A percentile compares a stretch with the other conserved stretches of the same genome.
phyloP scores from a whole-genome alignment of 2,113 vertebrate species.

The Trematomus loennbergii region DNA sequence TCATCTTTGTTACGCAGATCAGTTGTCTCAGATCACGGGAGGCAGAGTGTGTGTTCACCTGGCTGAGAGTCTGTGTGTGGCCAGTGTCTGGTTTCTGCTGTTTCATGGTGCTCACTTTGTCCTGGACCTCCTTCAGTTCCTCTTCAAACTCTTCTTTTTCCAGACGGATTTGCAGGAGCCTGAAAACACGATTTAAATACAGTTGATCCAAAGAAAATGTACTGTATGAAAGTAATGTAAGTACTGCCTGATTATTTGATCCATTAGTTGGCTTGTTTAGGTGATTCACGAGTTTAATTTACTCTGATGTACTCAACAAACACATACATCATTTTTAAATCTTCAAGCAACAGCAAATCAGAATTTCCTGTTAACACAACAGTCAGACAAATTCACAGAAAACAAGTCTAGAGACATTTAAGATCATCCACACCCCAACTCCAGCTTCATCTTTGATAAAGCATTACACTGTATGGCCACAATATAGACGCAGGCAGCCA shows the following conservation, averaged over 20 bases:
- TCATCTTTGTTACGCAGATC: not conserved
- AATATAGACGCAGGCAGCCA: not conserved
- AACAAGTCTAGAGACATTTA: constrained; percentile 9
- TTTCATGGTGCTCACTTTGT: constrained; percentile 81
- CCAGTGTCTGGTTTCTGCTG: constrained; percentile 80
- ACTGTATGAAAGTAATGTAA: not conserved
- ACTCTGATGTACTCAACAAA: constrained; percentile 18
- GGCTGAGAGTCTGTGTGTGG: constrained; percentile 78
- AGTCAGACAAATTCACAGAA: constrained; percentile 11
- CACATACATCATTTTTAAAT: constrained; percentile 17
- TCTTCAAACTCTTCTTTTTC: constrained; percentile 97
- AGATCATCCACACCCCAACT: constrained; percentile 49
- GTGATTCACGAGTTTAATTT: constrained; percentile 27
- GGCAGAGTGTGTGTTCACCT: constrained; percentile 57
- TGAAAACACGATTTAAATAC: constrained; percentile 58
- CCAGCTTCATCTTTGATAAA: not conserved
- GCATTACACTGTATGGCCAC: not conserved
- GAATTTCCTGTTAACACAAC: constrained; percentile 4
- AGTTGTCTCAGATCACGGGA: not conserved
- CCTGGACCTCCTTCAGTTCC: constrained; percentile 88
- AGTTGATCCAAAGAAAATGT: not conserved
- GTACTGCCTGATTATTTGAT: constrained; percentile 26
- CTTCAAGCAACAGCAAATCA: constrained; percentile 41
- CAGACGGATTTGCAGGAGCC: constrained; percentile 90
- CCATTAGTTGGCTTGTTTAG: not conserved